phyloP scores from a whole-genome alignment of 2,797 vertebrate species.

The Spea hammondii region DNA sequence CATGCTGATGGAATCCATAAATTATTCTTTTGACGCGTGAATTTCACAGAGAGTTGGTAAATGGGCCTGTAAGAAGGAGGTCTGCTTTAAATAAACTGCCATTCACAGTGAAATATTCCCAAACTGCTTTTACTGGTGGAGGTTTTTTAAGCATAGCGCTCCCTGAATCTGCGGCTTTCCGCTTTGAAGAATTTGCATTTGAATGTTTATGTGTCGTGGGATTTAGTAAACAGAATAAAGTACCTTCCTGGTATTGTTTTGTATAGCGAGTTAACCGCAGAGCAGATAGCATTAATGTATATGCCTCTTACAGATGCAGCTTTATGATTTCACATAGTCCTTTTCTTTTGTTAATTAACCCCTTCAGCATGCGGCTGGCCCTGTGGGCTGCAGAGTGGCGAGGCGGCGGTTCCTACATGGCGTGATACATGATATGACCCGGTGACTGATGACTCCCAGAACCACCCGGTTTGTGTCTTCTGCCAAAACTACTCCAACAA shows the following conservation, averaged over 20 bases:
- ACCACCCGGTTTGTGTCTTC: neutral
- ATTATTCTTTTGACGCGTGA: constrained; percentile 49
- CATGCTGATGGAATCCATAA: constrained; percentile 33
- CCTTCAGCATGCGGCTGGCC: constrained; percentile 49
- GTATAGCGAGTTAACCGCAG: constrained; percentile 62
- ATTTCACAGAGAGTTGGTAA: constrained; percentile 46
- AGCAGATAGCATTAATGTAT: constrained; percentile 58
- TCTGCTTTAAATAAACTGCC: constrained; percentile 50
- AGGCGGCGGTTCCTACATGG: neutral
- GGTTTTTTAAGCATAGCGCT: constrained; percentile 48
- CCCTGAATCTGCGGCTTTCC: constrained; percentile 53
- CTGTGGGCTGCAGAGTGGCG: neutral
- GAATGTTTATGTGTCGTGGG: constrained; percentile 52
- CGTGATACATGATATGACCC: neutral
- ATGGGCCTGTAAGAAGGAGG: constrained; percentile 43
- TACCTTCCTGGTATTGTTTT: constrained; percentile 57
- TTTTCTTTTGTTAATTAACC: constrained; percentile 56
- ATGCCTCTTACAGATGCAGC: constrained; percentile 56
- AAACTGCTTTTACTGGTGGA: constrained; percentile 51
- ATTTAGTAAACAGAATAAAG: constrained; percentile 54
- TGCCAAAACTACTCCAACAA: neutral
- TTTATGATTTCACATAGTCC: constrained; percentile 61
- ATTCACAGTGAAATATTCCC: constrained; percentile 50
- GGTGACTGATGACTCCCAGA: neutral
- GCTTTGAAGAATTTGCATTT: constrained; percentile 54